These are phyloP conservation scores for Cygnus olor DNA, from an alignment of 2,797 vertebrate species.

Conservation along the genomic window DNA sequence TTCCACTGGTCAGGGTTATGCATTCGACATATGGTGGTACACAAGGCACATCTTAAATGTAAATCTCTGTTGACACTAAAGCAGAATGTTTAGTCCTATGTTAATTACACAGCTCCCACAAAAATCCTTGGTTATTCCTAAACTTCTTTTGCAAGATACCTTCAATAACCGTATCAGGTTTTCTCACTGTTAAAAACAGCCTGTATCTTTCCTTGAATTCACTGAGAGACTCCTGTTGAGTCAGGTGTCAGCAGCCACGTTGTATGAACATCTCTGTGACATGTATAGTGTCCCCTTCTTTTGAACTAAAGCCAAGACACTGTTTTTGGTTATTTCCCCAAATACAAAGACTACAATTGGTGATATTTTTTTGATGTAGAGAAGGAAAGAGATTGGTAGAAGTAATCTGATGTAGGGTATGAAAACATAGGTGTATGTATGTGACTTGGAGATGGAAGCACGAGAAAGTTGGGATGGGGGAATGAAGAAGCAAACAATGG, in stretches of 20 bases:
- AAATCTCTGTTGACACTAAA: neutral
- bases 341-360: rapidly evolving
- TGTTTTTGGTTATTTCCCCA: neutral
- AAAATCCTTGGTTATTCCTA: neutral
- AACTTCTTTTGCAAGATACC: neutral
- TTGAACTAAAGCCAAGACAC: neutral
- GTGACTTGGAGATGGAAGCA: neutral
- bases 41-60: neutral
- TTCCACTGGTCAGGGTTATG: neutral
- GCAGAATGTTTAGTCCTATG: neutral
- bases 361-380: neutral
- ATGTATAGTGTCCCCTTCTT: neutral
- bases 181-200: neutral
- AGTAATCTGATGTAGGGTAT: neutral
- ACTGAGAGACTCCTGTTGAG: neutral
- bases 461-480: neutral
- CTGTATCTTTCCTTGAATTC: neutral
- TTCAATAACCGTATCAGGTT: neutral
- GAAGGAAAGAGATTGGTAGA: neutral
- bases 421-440: neutral
- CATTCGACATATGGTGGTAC: neutral
- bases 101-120: neutral
- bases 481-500: neutral
- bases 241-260: neutral
- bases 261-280: neutral